Base-by-base conservation (phyloP, 2,888 invertebrate genomes). In the Drosophila anceps region DNA sequence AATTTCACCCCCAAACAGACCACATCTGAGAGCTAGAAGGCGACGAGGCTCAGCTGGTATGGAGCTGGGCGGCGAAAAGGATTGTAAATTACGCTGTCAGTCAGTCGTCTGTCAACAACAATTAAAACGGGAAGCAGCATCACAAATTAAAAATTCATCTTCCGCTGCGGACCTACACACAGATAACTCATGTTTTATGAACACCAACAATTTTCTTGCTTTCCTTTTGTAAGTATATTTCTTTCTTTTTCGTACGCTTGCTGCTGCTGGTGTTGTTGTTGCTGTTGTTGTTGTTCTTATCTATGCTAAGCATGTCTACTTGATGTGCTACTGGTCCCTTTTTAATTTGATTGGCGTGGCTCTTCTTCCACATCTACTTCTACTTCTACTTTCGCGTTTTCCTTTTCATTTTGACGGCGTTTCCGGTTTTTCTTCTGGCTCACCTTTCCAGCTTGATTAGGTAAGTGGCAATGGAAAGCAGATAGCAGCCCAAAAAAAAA, bases 71-170 rank as follows among this genome's bases (percentile, higher is more conserved):
- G 62, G 61, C 18, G 18, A 69, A 86, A 84, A 89, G 84, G 90
- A 89, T 89, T 85, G 90, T 81, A 82, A 85, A 89, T 87, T 90
- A 81, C 84, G 82, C 81, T 85, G 91, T 90, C 91, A 90, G 84
- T 84, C 85, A 90, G 86, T 84, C 67, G 79, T 79, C 84, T 87
- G 82, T 84, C 83, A 80, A 82, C 82, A 90, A 83, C 79, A 82
- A 89, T 86, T 84, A 81, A 89, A 88, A 87, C 83, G 77, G 88
- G 84, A 89, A 84, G 87, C 87, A 89, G 66, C 82, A 79, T 73
- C 83, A 82, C 81, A 77, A 77, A 76, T 90, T 83, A 82, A 82
- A 90, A 89, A 88, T 89, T 84, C 83, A 81, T 83, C 86, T 85
- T 87, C 90, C 90, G 76, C 69, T 68, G 70, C 76, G 68, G 75